Conservation (phyloP, 2,888 invertebrate species). For the Eupithecia inturbata region DNA sequence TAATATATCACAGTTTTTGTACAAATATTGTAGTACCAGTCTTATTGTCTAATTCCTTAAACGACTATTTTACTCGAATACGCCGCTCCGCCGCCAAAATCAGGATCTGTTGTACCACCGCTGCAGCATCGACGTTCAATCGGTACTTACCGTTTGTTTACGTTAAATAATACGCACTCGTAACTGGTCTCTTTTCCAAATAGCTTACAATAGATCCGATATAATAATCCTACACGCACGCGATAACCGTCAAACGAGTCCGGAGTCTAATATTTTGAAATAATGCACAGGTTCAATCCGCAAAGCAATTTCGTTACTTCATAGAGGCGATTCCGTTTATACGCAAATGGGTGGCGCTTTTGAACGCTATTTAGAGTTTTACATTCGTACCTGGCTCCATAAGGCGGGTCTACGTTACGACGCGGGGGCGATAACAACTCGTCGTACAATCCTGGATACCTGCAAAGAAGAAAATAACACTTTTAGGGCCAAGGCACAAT, state of each 20-base stretch:
- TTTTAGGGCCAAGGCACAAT: not conserved
- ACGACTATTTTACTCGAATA: slow-evolving; percentile 10
- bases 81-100: slow-evolving; percentile 16
- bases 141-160: slow-evolving; percentile 33
- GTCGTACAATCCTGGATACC: slow-evolving; percentile 78
- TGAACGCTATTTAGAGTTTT: slow-evolving; percentile 75
- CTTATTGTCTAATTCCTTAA: slow-evolving; percentile 3
- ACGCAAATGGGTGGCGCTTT: slow-evolving; percentile 59
- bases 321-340: slow-evolving; percentile 56
- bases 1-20: slow-evolving; percentile 16
- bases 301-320: slow-evolving; percentile 65
- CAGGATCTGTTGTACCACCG: slow-evolving; percentile 25
- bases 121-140: slow-evolving; percentile 23
- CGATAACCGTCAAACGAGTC: slow-evolving; percentile 26
- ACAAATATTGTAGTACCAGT: not conserved
- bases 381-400: slow-evolving; percentile 83
- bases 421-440: slow-evolving; percentile 81
- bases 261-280: slow-evolving; percentile 18
- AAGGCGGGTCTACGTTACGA: slow-evolving; percentile 79
- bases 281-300: slow-evolving; percentile 68
- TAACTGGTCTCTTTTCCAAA: not conserved
- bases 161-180: not conserved
- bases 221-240: slow-evolving; percentile 19
- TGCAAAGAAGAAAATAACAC: slow-evolving; percentile 43
- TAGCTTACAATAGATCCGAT: slow-evolving; percentile 2